Evolutionary conservation across 1,140 invertebrate genomes (phyloP).

Genomic region (Apis mellifera): DNA sequence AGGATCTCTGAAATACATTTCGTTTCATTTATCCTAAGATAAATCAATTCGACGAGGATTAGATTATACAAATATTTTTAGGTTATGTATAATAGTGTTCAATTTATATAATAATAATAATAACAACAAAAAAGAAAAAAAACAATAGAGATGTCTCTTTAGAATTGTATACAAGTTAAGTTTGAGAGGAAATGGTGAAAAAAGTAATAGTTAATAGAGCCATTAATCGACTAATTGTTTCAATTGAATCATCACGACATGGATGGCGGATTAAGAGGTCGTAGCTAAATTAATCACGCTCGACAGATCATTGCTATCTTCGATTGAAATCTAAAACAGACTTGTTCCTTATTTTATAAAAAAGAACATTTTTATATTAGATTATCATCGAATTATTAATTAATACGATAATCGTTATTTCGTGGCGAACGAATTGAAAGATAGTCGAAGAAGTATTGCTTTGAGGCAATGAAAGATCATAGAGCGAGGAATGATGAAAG

Average conservation of each 20-base stretch:
- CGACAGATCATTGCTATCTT: neutral
- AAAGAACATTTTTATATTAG: neutral
- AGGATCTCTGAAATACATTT: too few relatives aligned
- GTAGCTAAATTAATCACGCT: neutral
- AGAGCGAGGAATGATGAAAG: slow-evolving; percentile 3
- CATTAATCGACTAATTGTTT: slow-evolving; percentile 46
- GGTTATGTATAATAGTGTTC: neutral
- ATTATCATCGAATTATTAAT: neutral
- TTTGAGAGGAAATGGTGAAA: neutral
- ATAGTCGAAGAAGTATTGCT: neutral
- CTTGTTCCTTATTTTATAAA: neutral
- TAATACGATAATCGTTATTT: neutral
- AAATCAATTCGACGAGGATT: neutral
- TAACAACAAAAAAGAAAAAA: neutral
- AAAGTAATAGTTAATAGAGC: slow-evolving; percentile 12
- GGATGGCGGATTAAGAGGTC: neutral
- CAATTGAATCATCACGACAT: slow-evolving; percentile 17
- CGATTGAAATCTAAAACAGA: neutral
- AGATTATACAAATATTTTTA: neutral
- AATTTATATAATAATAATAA: neutral
- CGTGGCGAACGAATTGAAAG: neutral
- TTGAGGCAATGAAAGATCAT: neutral
- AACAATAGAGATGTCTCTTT: too few relatives aligned
- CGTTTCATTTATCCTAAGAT: neutral
- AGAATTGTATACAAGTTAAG: neutral